These are phyloP conservation scores for Trialeurodes vaporariorum DNA, from an alignment of 1,140 invertebrate genomes.

Conservation along the genomic window DNA sequence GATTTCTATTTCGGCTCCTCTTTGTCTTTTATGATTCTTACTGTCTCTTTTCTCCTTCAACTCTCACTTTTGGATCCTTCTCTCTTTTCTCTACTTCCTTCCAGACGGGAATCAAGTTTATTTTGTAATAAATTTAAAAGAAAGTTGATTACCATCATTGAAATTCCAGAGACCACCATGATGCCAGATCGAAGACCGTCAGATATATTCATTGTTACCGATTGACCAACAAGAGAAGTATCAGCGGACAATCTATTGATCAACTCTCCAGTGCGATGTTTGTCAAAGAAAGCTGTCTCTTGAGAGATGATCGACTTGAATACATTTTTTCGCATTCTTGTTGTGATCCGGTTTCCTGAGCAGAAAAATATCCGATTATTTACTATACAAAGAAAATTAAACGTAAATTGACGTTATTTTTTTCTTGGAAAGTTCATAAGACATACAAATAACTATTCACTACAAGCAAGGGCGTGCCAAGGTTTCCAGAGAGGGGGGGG, in stretches of 20 bases:
- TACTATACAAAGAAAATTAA: too few relatives aligned
- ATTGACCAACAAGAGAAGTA: conserved; percentile 79
- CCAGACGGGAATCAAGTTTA: conserved; percentile 1
- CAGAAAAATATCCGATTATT: too few relatives aligned
- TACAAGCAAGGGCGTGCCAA: too few relatives aligned
- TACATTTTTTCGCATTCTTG: conserved; percentile 61
- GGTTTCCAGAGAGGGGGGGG: too few relatives aligned
- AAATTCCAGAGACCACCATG: conserved; percentile 70
- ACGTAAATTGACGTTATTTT: not conserved
- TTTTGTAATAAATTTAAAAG: not conserved
- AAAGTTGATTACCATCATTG: conserved; percentile 69
- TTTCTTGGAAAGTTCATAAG: not conserved
- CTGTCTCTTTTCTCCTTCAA: too few relatives aligned
- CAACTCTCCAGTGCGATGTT: conserved; percentile 86
- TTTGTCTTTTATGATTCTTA: too few relatives aligned
- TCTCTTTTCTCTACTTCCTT: too few relatives aligned
- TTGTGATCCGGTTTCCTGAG: conserved; percentile 75
- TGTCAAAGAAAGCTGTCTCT: conserved; percentile 90
- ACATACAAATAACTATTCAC: too few relatives aligned
- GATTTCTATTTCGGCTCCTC: too few relatives aligned
- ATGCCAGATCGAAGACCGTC: conserved; percentile 79
- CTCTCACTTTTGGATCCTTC: too few relatives aligned
- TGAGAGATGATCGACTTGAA: conserved; percentile 78
- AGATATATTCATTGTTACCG: conserved; percentile 85
- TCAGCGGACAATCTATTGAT: conserved; percentile 84